Percentiles rank a stretch among this genome's conserved stretches.
Conservation (phyloP, 2,888 invertebrate species). For the Melinaea menophilus region DNA sequence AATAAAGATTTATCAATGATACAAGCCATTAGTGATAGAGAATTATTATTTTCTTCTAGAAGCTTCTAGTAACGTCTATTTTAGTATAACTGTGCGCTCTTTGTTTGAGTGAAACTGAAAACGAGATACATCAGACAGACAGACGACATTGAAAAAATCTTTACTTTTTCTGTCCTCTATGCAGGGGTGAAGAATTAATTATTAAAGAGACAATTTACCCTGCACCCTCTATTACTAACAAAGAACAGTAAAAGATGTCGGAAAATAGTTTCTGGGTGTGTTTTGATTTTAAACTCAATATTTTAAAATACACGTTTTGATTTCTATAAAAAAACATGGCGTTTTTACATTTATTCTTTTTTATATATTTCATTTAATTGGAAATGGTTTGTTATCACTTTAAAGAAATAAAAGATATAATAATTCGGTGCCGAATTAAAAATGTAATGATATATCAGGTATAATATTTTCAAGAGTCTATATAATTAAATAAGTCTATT, state of each 20-base stretch:
- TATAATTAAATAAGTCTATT: too few species aligned
- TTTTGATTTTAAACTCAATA: neutral
- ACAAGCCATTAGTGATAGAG: too few species aligned
- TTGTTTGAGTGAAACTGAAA: neutral
- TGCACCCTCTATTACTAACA: neutral
- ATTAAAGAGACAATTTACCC: conserved; percentile 1
- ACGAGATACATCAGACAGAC: neutral
- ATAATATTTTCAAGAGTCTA: too few species aligned
- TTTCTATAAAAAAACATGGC: neutral
- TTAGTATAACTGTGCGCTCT: neutral
- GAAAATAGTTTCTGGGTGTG: neutral
- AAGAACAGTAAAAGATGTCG: neutral
- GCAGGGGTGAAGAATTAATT: neutral
- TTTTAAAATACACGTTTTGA: neutral
- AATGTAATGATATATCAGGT: too few species aligned
- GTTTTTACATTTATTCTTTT: too few species aligned
- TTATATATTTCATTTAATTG: too few species aligned
- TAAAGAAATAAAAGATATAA: too few species aligned
- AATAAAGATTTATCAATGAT: too few species aligned
- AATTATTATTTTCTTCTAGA: too few species aligned
- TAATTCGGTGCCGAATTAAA: too few species aligned
- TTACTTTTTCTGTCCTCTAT: neutral
- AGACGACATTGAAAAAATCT: neutral
- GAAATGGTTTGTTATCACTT: too few species aligned
- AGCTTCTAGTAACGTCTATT: too few species aligned